Percentiles rank a stretch among this genome's conserved stretches.
These are phyloP conservation scores for Drosophila pseudoobscura DNA, from an alignment of 1,140 invertebrate species.

Conservation along the genomic window DNA sequence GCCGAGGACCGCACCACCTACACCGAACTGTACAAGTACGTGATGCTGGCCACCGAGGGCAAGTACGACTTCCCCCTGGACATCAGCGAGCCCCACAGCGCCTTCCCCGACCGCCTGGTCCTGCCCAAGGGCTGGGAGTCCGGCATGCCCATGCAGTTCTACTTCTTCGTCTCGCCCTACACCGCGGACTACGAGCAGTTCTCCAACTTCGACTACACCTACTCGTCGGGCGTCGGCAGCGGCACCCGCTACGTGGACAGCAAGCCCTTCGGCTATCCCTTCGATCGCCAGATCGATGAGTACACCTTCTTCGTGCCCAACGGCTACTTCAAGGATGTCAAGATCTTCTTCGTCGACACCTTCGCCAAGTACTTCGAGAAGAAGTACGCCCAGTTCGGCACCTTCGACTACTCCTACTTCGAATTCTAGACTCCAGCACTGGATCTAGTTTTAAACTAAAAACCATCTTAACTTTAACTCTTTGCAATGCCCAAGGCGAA, in stretches of 20 bases:
- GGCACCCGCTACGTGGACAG: slow-evolving; percentile 68
- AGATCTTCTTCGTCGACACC: slow-evolving; percentile 83
- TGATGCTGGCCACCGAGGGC: slow-evolving; percentile 84
- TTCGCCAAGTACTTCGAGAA: slow-evolving; percentile 77
- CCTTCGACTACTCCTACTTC: slow-evolving; percentile 57
- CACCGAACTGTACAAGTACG: slow-evolving; percentile 85
- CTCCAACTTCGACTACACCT: slow-evolving; percentile 61
- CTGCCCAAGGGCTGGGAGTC: slow-evolving; percentile 85
- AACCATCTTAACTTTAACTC: slow-evolving; percentile 18
- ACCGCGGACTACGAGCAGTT: slow-evolving; percentile 66
- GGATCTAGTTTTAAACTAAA: slow-evolving; percentile 26
- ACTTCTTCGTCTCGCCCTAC: slow-evolving; percentile 84
- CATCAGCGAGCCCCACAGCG: slow-evolving; percentile 84
- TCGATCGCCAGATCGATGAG: slow-evolving; percentile 82
- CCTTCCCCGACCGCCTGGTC: slow-evolving; percentile 86
- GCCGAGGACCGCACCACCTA: slow-evolving; percentile 87
- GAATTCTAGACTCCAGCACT: slow-evolving; percentile 34
- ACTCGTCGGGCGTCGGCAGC: slow-evolving; percentile 59
- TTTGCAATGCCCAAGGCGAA: slow-evolving; percentile 30
- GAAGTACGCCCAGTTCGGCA: slow-evolving; percentile 63
- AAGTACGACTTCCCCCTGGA: slow-evolving; percentile 84
- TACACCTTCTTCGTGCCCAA: slow-evolving; percentile 80
- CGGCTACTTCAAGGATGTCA: slow-evolving; percentile 79
- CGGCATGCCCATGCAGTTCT: slow-evolving; percentile 87
- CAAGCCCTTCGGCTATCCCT: slow-evolving; percentile 82